These are phyloP conservation scores for Palythoa grandiflora DNA, from an alignment of 92 coral and sea anemone species.

Conservation along the genomic window DNA sequence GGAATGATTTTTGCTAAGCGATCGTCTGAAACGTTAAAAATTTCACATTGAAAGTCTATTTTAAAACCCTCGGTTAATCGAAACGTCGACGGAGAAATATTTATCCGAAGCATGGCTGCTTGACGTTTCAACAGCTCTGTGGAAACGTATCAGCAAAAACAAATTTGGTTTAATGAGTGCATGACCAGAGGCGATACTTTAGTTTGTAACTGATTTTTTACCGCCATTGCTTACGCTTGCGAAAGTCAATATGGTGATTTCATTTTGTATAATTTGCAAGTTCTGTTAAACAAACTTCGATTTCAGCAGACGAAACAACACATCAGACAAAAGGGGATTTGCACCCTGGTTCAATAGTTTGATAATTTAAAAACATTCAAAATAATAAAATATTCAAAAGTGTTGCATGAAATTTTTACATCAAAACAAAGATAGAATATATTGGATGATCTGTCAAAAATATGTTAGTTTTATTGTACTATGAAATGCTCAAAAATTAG, in stretches of 20 bases:
- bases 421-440: background rate
- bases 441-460: background rate
- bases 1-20: background rate
- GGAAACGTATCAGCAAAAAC: background rate
- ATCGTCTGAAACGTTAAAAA: slow-evolving; percentile 3
- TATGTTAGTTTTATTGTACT: background rate
- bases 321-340: background rate
- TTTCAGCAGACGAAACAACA: background rate
- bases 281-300: background rate
- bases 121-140: background rate
- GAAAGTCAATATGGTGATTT: background rate
- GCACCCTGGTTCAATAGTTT: background rate
- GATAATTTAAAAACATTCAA: background rate
- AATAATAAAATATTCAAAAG: slow-evolving; percentile 8
- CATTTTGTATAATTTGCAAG: background rate
- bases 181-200: background rate
- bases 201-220: background rate
- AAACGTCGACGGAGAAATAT: background rate
- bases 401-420: background rate
- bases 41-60: background rate
- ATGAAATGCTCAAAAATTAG: background rate
- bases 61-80: background rate
- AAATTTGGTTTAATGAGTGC: background rate
- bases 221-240: background rate
- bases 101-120: background rate